Evolutionary conservation across 2,888 invertebrate genomes (phyloP).

Genomic region (Cinara cedri): DNA sequence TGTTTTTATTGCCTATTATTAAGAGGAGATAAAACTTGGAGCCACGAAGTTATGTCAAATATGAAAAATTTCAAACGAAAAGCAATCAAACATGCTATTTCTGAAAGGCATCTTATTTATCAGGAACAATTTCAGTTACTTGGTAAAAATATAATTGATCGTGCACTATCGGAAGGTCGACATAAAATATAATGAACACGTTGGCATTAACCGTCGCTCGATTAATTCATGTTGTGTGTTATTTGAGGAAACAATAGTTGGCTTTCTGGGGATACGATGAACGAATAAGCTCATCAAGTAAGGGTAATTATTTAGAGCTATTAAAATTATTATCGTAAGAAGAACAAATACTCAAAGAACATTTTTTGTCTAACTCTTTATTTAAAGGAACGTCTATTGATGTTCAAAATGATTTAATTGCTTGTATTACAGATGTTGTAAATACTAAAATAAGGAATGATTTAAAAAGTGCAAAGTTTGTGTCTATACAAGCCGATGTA

Average conservation of each 20-base stretch:
- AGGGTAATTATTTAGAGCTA: constrained; percentile 57
- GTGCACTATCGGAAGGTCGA: constrained; percentile 2
- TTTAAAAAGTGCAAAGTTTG: constrained; percentile 25
- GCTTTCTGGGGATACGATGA: constrained; percentile 56
- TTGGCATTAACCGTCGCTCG: constrained; percentile 39
- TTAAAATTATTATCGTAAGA: constrained; percentile 41
- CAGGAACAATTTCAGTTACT: constrained; percentile 12
- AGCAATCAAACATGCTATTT: constrained; percentile 11
- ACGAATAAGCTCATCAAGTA: constrained; percentile 22
- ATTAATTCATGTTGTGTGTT: constrained; percentile 50
- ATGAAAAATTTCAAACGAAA: constrained; percentile 17
- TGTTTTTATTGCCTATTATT: constrained; percentile 19
- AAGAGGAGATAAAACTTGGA: neutral
- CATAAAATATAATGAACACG: constrained; percentile 44
- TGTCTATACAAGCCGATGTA: constrained; percentile 53
- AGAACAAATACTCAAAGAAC: constrained; percentile 30
- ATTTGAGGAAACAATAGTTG: constrained; percentile 57
- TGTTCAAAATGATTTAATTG: constrained; percentile 57
- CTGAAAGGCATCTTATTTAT: neutral
- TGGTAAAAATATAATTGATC: constrained; percentile 39
- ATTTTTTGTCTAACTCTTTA: constrained; percentile 18
- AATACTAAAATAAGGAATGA: constrained; percentile 27
- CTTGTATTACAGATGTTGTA: constrained; percentile 1
- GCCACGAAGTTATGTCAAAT: neutral
- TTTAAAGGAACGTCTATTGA: constrained; percentile 41